These are phyloP conservation scores for Cirrhinus molitorella DNA, from an alignment of 2,797 vertebrate genomes.

Conservation along the genomic window DNA sequence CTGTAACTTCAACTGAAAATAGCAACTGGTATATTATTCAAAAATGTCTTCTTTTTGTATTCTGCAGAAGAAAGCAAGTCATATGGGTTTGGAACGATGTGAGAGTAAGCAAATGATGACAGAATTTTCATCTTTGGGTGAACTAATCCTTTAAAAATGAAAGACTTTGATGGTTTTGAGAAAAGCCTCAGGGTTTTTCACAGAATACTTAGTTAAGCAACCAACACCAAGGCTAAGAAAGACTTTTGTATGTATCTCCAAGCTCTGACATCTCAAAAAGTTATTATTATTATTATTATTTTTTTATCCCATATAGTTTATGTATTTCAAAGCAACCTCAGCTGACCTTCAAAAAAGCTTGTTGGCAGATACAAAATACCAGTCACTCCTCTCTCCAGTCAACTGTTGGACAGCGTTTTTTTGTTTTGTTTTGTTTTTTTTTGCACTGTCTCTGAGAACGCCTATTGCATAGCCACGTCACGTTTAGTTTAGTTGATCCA, in stretches of 20 bases:
- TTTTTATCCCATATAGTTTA: background rate
- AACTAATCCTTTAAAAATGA: conserved; percentile 43
- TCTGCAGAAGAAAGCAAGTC: background rate
- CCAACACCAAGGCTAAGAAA: background rate
- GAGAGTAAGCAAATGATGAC: background rate
- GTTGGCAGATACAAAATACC: background rate
- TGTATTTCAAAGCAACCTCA: background rate
- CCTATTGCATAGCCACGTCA: conserved; percentile 69
- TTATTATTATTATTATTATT: background rate
- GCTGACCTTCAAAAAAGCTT: background rate
- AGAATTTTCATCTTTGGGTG: background rate
- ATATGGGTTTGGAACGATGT: background rate
- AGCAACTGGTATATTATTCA: background rate
- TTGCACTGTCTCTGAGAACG: conserved; percentile 37
- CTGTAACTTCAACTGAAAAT: background rate
- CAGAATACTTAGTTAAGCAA: background rate
- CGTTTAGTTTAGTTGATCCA: conserved; percentile 64
- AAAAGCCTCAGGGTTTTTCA: conserved; percentile 20
- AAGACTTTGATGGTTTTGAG: conserved; percentile 30
- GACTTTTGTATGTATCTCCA: background rate
- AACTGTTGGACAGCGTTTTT: no score
- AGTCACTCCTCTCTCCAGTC: conserved; percentile 47
- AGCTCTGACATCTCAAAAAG: background rate
- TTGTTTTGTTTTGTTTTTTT: conserved; percentile 20
- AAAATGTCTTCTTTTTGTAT: background rate